Evolutionary conservation across 2,888 invertebrate species (phyloP).

Genomic region (Harmothoe impar): DNA sequence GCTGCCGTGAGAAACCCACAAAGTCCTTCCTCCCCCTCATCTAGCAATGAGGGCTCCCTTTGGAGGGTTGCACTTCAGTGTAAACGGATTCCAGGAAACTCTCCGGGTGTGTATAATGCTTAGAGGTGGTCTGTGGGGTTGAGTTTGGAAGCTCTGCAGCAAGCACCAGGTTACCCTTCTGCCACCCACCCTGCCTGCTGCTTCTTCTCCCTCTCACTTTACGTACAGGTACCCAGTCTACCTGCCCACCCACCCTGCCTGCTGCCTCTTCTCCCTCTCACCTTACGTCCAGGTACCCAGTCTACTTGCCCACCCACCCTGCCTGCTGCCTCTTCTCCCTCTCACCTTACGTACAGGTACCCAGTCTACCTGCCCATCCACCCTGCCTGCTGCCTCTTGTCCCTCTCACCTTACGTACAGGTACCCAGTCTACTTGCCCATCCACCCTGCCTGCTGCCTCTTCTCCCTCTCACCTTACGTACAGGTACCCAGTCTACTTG

Average conservation of each 20-base stretch:
- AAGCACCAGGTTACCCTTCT: too few species aligned
- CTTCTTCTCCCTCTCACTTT: background rate
- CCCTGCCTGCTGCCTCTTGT: slow-evolving; percentile 4
- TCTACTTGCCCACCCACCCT: background rate
- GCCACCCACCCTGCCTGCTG: background rate
- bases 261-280: background rate
- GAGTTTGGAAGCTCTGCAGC: too few species aligned
- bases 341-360: background rate
- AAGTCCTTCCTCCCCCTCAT: too few species aligned
- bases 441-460: background rate
- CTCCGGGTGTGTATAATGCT: too few species aligned
- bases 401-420: too few species aligned
- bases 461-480: too few species aligned
- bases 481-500: background rate
- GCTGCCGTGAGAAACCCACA: too few species aligned
- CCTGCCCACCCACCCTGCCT: slow-evolving; percentile 5
- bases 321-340: background rate
- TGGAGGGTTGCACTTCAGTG: too few species aligned
- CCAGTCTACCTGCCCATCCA: background rate
- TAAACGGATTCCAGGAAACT: too few species aligned
- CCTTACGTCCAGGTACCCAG: too few species aligned
- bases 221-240: background rate
- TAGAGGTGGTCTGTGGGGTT: background rate
- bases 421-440: background rate
- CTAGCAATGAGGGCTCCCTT: too few species aligned